Evolutionary conservation across 2,113 vertebrate genomes (phyloP).

Genomic region (Australoheros scitulus): DNA sequence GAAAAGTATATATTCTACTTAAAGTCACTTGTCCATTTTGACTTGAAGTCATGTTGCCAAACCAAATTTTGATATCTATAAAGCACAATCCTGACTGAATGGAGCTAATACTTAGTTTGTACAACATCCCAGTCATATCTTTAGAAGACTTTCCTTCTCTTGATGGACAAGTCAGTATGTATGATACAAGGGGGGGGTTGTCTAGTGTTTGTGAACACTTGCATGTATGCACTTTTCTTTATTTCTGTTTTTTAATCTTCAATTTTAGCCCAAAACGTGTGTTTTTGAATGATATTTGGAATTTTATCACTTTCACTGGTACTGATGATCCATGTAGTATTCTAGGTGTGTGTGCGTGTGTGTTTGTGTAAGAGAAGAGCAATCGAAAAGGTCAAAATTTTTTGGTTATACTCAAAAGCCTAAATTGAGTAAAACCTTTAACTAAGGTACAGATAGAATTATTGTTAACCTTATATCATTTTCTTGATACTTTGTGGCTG

Average conservation of each 20-base stretch:
- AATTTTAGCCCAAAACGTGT: slow-evolving; percentile 55
- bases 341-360: slow-evolving; percentile 53
- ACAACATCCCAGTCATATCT: slow-evolving; percentile 66
- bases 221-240: slow-evolving; percentile 74
- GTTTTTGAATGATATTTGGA: slow-evolving; percentile 64
- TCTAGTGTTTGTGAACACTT: slow-evolving; percentile 74
- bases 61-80: slow-evolving; percentile 47
- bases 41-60: slow-evolving; percentile 14
- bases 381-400: slow-evolving; percentile 28
- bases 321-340: slow-evolving; percentile 66
- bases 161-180: slow-evolving; percentile 73
- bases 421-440: slow-evolving; percentile 31
- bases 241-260: slow-evolving; percentile 63
- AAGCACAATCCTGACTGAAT: slow-evolving; percentile 75
- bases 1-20: slow-evolving; percentile 3
- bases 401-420: slow-evolving; percentile 21
- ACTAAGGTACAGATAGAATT: slow-evolving; percentile 32
- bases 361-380: slow-evolving; percentile 54
- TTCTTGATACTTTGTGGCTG: slow-evolving; percentile 60
- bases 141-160: slow-evolving; percentile 57
- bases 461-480: slow-evolving; percentile 28
- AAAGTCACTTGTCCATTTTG: slow-evolving; percentile 12
- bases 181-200: slow-evolving; percentile 61
- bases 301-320: slow-evolving; percentile 65
- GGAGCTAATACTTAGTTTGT: slow-evolving; percentile 51